These are phyloP conservation scores for Alouatta palliata DNA, from an alignment of 2,113 vertebrate genomes.

Conservation along the genomic window DNA sequence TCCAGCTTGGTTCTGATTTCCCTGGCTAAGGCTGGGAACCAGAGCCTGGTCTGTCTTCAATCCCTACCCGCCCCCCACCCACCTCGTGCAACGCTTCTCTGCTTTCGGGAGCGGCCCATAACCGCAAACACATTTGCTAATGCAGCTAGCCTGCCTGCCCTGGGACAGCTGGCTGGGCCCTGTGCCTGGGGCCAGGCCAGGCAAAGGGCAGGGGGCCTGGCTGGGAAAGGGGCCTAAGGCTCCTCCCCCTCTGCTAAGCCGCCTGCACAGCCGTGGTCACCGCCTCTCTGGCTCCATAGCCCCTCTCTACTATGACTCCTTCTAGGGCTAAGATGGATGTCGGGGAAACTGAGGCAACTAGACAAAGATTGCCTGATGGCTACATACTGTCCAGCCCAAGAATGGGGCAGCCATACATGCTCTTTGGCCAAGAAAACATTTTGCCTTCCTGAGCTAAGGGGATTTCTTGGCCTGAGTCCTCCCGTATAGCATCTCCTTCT, in stretches of 20 bases:
- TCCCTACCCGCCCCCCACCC: background rate
- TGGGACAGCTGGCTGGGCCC: conserved; percentile 75
- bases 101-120: conserved; percentile 76
- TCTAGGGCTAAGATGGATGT: background rate
- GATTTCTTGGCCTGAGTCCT: background rate
- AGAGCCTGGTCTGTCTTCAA: conserved; percentile 73
- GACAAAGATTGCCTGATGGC: background rate
- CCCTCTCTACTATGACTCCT: background rate
- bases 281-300: background rate
- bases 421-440: background rate
- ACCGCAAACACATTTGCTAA: conserved; percentile 81
- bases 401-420: background rate
- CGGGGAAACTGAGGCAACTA: background rate
- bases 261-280: background rate
- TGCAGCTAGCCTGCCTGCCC: conserved; percentile 71
- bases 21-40: conserved; percentile 58
- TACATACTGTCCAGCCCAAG: background rate
- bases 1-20: conserved; percentile 78
- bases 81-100: conserved; percentile 63
- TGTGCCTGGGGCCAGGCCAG: conserved; percentile 72
- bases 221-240: conserved; percentile 53
- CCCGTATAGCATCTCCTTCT: background rate
- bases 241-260: conserved; percentile 41
- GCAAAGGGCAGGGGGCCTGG: conserved; percentile 74
- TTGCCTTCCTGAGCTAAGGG: background rate